Conservation (phyloP, 2,888 invertebrate species). For the Cryptocheilus praepositus region DNA sequence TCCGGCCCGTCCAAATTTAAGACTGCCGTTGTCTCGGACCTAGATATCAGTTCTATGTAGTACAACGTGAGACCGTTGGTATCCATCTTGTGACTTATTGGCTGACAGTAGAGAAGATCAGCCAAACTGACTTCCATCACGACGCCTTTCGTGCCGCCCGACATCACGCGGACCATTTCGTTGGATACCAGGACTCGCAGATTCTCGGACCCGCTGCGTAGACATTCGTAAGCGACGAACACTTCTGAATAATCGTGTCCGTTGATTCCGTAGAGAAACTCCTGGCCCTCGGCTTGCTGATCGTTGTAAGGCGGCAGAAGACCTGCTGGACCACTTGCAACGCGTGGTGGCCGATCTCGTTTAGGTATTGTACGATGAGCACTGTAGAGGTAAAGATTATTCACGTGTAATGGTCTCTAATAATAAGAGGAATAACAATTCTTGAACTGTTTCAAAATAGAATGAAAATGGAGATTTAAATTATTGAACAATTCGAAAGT, state of each 20-base stretch:
- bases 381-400: too few species aligned
- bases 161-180: constrained; percentile 80
- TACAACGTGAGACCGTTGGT: constrained; percentile 76
- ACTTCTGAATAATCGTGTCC: constrained; percentile 84
- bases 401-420: too few species aligned
- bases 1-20: constrained; percentile 76
- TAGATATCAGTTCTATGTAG: constrained; percentile 83
- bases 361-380: constrained; percentile 82
- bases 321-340: constrained; percentile 87
- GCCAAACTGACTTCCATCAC: constrained; percentile 70
- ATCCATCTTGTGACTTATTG: constrained; percentile 76
- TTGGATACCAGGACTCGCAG: constrained; percentile 88
- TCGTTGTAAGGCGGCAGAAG: constrained; percentile 88
- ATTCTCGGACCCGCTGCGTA: constrained; percentile 86
- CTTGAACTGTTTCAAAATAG: too few species aligned
- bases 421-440: too few species aligned
- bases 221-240: constrained; percentile 88
- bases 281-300: constrained; percentile 88
- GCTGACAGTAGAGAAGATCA: constrained; percentile 82
- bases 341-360: constrained; percentile 84
- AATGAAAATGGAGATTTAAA: too few species aligned
- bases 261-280: constrained; percentile 85
- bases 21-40: constrained; percentile 68
- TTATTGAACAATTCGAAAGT: too few species aligned
- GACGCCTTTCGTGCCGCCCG: constrained; percentile 72